Evolutionary conservation across 2,113 vertebrate species (phyloP).

Genomic region (Sinocyclocheilus grahami): DNA sequence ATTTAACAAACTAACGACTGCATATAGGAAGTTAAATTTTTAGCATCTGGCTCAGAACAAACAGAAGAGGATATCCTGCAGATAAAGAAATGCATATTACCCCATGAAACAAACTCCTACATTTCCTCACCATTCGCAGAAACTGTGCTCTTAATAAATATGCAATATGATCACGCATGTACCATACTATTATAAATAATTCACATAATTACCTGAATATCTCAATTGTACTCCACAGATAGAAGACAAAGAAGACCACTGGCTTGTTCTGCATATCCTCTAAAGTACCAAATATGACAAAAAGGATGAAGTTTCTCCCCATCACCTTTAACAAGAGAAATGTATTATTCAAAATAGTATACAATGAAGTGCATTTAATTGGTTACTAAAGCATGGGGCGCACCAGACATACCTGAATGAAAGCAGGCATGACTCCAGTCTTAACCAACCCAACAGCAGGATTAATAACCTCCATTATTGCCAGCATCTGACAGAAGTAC

Average conservation of each 20-base stretch:
- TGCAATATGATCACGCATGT: background rate
- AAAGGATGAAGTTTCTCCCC: conserved; percentile 91
- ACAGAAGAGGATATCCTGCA: conserved; percentile 24
- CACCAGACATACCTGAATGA: conserved; percentile 80
- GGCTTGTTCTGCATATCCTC: conserved; percentile 92
- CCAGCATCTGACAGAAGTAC: conserved; percentile 94
- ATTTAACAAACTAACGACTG: background rate
- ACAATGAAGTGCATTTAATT: background rate
- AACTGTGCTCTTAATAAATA: background rate
- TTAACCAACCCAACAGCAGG: conserved; percentile 84
- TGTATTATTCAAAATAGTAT: background rate
- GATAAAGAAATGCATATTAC: background rate
- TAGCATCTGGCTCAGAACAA: too few species aligned
- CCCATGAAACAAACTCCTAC: background rate
- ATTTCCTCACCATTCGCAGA: background rate
- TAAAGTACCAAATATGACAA: conserved; percentile 86
- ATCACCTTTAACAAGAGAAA: conserved; percentile 72
- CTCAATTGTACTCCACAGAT: conserved; percentile 87
- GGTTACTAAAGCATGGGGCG: background rate
- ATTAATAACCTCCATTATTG: conserved; percentile 87
- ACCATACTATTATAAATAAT: background rate
- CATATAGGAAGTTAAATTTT: background rate
- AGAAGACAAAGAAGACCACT: conserved; percentile 95
- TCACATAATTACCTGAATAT: conserved; percentile 83
- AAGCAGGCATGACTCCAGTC: conserved; percentile 79